Evolutionary conservation across 2,113 vertebrate genomes (phyloP), one percentile per base, ranked within the genome.

Genomic region (Alces alces): DNA sequence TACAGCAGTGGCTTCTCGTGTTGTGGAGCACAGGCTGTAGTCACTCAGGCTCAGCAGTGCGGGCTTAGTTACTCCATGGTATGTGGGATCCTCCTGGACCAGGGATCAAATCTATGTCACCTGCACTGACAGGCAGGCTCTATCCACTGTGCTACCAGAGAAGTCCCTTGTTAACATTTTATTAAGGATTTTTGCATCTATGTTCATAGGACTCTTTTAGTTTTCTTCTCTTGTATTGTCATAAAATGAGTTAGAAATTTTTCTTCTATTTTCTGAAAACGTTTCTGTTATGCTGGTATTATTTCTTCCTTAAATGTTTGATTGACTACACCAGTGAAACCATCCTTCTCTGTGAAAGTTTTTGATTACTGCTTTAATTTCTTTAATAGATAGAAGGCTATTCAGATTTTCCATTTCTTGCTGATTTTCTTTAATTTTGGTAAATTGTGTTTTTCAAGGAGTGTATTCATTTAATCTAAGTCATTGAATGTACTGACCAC

Each of bases 181-280:
- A 45, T 84, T 86, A 55, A 66, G 25, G 23, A 66, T 39, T 79
- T 79, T 95, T 55, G 1, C 16, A 30, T 45, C 73, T 89, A 5
- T 58, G 27, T 58, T 86, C 25, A 50, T 25, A 90, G 33, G 52
- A 84, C 47, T 50, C 52, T 58, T 79, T 21, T 61, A 33, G 30
- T 93, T 83, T 91, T 82, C n/a, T 89, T 66, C 82, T 87, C n/a
- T 84, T 79, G 13, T 76, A 33, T 33, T 76, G 25, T 57, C 76
- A 28, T 92, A 50, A 58, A 73, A 43, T n/a, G 33, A 85, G 36
- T 39, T 91, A 64, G 33, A 57, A 52, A n/a, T 30, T 50, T 73
- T 70, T 64, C 21, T 66, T 80, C 57, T 85, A 7, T 76, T 79
- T 79, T 79, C 57, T 86, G 47, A 70, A 87, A 96, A 3, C 70